phyloP scores from a whole-genome alignment of 2,888 invertebrate species.

The Lochmaea capreae region DNA sequence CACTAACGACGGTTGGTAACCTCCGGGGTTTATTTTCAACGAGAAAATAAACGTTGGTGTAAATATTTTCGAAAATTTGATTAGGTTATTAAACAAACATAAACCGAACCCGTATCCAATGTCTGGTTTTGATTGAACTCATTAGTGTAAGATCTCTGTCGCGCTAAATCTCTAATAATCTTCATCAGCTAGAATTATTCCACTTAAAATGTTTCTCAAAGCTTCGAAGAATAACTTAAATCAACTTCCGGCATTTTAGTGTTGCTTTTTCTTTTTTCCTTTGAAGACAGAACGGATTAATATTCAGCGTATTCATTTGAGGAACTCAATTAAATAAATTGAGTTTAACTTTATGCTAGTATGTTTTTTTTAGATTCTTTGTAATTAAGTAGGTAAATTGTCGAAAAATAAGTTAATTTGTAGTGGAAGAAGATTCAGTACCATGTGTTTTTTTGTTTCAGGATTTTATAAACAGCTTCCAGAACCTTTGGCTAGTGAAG shows the following conservation, averaged over 20 bases:
- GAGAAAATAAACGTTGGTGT: too few relatives aligned
- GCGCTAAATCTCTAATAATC: conserved; percentile 6
- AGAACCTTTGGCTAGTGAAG: conserved; percentile 70
- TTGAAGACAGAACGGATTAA: not conserved
- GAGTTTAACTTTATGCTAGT: not conserved
- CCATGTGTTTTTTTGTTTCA: conserved; percentile 54
- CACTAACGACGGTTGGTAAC: too few relatives aligned
- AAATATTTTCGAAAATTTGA: not conserved
- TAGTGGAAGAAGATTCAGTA: too few relatives aligned
- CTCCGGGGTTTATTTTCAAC: too few relatives aligned
- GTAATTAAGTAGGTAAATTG: not conserved
- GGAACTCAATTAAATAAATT: conserved; percentile 4
- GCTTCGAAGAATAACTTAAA: conserved; percentile 20
- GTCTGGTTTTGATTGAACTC: not conserved
- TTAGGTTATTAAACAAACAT: not conserved
- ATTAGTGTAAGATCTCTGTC: not conserved
- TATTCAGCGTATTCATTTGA: conserved; percentile 1
- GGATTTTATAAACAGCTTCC: conserved; percentile 74
- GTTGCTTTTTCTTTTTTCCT: not conserved
- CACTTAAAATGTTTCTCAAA: conserved; percentile 13
- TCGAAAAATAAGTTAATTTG: too few relatives aligned
- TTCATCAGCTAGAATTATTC: not conserved
- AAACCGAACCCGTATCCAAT: not conserved
- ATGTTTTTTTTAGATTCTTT: not conserved
- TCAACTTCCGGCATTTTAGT: conserved; percentile 1